Evolutionary conservation across 2,888 invertebrate genomes (phyloP).

Genomic region (Amphimallon solstitiale): DNA sequence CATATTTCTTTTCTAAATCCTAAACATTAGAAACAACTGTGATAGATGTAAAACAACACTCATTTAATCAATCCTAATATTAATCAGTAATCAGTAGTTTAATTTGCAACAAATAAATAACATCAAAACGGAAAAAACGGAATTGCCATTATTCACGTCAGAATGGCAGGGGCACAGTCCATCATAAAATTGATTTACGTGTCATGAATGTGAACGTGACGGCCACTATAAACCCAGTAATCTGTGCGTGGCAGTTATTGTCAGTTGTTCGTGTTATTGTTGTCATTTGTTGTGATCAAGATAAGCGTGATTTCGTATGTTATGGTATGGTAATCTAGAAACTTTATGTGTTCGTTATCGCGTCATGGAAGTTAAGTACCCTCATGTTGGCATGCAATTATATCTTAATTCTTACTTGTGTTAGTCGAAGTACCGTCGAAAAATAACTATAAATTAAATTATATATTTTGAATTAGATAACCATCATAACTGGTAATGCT

Average conservation of each 20-base stretch:
- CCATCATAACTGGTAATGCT: no score
- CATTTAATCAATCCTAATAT: background rate
- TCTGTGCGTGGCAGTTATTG: constrained; percentile 31
- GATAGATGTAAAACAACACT: background rate
- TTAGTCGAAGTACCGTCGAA: no score
- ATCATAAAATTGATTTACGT: constrained; percentile 30
- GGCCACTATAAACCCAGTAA: constrained; percentile 20
- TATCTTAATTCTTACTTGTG: no score
- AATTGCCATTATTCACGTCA: constrained; percentile 5
- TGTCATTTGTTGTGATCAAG: constrained; percentile 29
- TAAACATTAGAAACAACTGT: no score
- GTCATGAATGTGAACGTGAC: constrained; percentile 31
- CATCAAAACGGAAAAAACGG: constrained; percentile 3
- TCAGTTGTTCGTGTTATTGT: constrained; percentile 28
- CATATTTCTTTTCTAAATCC: no score
- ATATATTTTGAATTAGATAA: no score
- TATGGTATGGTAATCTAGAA: constrained; percentile 12
- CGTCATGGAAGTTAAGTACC: no score
- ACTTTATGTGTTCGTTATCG: background rate
- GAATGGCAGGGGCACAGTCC: constrained; percentile 13
- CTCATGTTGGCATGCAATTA: no score
- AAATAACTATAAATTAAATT: no score
- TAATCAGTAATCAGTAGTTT: background rate
- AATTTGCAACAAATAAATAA: background rate
- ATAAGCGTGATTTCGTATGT: constrained; percentile 3